phyloP scores from a whole-genome alignment of 2,797 vertebrate species.

The Sparus aurata region DNA sequence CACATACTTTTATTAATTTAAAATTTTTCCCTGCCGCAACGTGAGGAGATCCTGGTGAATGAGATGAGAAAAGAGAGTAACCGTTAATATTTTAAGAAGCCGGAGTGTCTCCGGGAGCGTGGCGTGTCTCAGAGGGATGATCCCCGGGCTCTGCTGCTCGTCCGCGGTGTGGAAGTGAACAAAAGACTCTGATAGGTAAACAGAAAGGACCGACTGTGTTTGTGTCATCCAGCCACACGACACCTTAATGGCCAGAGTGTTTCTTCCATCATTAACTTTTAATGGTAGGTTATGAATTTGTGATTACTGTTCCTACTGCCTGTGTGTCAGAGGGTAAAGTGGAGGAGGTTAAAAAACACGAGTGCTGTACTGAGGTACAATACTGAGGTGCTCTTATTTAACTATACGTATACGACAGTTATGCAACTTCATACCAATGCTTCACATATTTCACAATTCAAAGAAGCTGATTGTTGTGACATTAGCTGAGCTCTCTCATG shows the following conservation, averaged over 20 bases:
- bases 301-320: conserved; percentile 58
- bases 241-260: conserved; percentile 49
- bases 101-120: conserved; percentile 60
- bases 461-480: too few species aligned
- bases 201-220: conserved; percentile 4
- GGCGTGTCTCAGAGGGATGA: conserved; percentile 50
- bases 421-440: background rate
- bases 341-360: background rate
- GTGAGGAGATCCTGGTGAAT: conserved; percentile 25
- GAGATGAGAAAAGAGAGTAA: conserved; percentile 32
- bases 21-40: background rate
- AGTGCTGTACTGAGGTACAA: background rate
- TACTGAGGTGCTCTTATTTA: background rate
- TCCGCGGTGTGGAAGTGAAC: conserved; percentile 34
- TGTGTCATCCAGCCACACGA: conserved; percentile 42
- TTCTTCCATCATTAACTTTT: conserved; percentile 67
- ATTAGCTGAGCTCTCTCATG: too few species aligned
- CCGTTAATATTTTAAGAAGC: conserved; percentile 76
- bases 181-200: conserved; percentile 41
- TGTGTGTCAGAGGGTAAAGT: conserved; percentile 33
- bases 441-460: background rate
- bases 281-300: conserved; percentile 66
- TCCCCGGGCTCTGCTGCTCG: conserved; percentile 50
- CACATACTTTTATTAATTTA: conserved; percentile 10
- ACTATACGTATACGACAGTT: background rate